Percentiles rank a stretch among this genome's conserved stretches.
phyloP scores from a whole-genome alignment of 2,888 invertebrate species.

The Cyaniris semiargus region DNA sequence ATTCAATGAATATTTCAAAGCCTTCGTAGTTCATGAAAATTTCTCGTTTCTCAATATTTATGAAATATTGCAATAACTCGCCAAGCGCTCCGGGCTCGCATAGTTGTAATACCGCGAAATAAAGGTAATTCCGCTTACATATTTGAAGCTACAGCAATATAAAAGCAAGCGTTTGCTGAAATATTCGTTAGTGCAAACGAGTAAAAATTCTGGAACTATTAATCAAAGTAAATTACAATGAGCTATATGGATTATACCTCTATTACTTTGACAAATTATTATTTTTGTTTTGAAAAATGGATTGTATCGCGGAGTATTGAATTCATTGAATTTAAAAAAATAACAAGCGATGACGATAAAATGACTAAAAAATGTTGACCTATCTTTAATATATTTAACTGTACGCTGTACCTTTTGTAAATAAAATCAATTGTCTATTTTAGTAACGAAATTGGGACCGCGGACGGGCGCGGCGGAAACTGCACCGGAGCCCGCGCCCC shows the following conservation, averaged over 20 bases:
- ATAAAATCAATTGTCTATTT: conserved; percentile 40
- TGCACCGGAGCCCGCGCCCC: conserved; percentile 73
- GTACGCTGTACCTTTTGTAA: neutral
- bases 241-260: no score
- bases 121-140: conserved; percentile 42
- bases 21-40: conserved; percentile 66
- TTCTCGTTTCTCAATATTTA: conserved; percentile 68
- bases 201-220: neutral
- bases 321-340: no score
- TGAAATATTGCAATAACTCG: conserved; percentile 54
- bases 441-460: conserved; percentile 87
- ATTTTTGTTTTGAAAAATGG: no score
- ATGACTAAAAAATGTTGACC: no score
- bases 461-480: conserved; percentile 75
- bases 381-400: neutral
- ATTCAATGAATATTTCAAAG: conserved; percentile 55
- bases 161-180: neutral
- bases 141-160: conserved; percentile 1
- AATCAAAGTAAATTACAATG: no score
- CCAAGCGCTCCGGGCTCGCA: conserved; percentile 51
- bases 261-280: no score
- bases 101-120: conserved; percentile 62
- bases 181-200: neutral
- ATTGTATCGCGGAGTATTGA: no score
- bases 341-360: no score